phyloP scores from a whole-genome alignment of 2,113 vertebrate genomes.

The Ciconia maguari region DNA sequence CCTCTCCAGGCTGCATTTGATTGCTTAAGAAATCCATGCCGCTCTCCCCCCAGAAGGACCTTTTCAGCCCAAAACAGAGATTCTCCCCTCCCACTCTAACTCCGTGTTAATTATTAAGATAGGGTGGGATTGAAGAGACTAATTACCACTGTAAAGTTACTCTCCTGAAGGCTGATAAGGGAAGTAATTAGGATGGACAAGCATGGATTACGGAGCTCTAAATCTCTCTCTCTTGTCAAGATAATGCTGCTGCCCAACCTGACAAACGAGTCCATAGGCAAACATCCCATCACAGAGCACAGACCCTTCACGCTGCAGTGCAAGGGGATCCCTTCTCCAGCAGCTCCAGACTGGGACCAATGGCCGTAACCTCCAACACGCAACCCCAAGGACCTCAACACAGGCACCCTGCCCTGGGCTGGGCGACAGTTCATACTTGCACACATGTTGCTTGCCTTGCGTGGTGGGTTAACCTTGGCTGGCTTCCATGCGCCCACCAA shows the following conservation, averaged over 20 bases:
- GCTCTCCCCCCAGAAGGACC: neutral
- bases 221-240: slow-evolving; percentile 54
- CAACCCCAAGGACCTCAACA: neutral
- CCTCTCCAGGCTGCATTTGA: neutral
- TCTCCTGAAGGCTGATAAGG: slow-evolving; percentile 70
- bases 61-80: neutral
- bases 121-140: slow-evolving; percentile 64
- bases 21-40: neutral
- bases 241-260: slow-evolving; percentile 45
- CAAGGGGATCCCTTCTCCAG: neutral
- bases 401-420: no score
- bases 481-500: neutral
- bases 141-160: slow-evolving; percentile 66
- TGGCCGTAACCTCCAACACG: neutral
- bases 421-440: neutral
- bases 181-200: slow-evolving; percentile 75
- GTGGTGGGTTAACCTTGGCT: neutral
- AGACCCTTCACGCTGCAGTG: neutral
- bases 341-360: neutral
- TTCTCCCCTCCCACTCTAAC: neutral
- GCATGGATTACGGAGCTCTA: slow-evolving; percentile 57
- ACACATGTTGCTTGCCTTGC: rapidly evolving
- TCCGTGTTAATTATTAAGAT: slow-evolving; percentile 30
- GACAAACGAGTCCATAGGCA: neutral
- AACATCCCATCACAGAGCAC: neutral